phyloP scores from a whole-genome alignment of 2,113 vertebrate genomes.

The Pterocles gutturalis region DNA sequence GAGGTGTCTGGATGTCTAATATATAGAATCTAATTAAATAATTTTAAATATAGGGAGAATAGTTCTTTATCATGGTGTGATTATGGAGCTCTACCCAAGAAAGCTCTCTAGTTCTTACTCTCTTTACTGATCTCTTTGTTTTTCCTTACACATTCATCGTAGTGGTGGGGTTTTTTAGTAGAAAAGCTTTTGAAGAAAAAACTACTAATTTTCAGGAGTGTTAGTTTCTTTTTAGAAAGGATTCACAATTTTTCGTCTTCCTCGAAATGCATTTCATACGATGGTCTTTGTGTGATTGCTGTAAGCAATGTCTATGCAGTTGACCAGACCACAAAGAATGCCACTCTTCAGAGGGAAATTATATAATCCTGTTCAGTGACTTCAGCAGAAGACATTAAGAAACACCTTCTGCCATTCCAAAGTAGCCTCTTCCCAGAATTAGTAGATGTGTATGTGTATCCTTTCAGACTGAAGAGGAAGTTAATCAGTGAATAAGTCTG shows the following conservation, averaged over 20 bases:
- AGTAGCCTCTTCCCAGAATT: not conserved
- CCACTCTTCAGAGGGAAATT: not conserved
- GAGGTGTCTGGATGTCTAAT: not conserved
- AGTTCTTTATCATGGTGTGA: not conserved
- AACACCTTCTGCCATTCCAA: not conserved
- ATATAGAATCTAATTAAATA: not conserved
- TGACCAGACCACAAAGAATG: not conserved
- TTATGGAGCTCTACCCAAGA: not conserved
- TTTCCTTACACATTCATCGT: not conserved
- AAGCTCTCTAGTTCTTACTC: not conserved
- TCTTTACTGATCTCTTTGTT: not conserved
- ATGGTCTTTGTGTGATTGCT: not conserved
- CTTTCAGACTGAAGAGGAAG: not conserved
- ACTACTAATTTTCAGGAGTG: not conserved
- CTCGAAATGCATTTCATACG: not conserved
- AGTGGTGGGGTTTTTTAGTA: not conserved
- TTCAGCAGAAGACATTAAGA: not conserved
- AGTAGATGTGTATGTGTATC: not conserved
- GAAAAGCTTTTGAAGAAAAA: not conserved
- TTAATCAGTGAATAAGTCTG: not conserved
- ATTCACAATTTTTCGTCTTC: not conserved
- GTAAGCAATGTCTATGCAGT: not conserved
- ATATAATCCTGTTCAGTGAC: not conserved
- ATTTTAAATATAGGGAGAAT: not conserved
- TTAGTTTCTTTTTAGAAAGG: not conserved